Evolutionary conservation across 2,797 vertebrate genomes (phyloP).

Genomic region (Neosalanx taihuensis): DNA sequence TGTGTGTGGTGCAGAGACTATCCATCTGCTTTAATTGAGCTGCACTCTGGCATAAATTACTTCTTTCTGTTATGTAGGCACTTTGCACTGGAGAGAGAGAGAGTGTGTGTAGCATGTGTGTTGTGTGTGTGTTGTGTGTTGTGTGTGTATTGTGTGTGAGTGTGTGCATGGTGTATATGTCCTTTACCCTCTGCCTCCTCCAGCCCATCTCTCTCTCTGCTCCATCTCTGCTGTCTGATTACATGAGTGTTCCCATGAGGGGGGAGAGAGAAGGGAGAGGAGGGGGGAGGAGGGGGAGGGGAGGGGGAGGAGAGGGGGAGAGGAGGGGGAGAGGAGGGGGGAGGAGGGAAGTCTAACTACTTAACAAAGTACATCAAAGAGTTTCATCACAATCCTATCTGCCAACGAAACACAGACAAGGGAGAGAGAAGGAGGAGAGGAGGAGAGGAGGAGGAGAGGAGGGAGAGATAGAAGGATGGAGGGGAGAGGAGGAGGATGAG

Average conservation of each 20-base stretch:
- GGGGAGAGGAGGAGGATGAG: neutral
- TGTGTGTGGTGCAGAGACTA: neutral
- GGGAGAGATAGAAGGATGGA: neutral
- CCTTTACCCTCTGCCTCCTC: no score
- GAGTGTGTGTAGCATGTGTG: no score
- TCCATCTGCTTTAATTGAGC: conserved; percentile 8
- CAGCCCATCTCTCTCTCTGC: neutral
- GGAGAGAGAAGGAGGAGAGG: neutral
- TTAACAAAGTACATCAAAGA: no score
- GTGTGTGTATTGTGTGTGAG: neutral
- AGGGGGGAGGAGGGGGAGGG: neutral
- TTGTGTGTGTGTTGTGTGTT: neutral
- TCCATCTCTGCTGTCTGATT: neutral
- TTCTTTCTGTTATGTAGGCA: neutral
- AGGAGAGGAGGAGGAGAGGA: no score
- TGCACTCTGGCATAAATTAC: conserved; percentile 1
- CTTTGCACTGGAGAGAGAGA: neutral
- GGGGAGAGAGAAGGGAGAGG: neutral
- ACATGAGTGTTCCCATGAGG: neutral
- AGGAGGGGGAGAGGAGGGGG: neutral
- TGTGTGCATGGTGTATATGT: neutral
- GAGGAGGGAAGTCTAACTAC: neutral
- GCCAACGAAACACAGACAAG: neutral
- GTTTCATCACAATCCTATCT: no score
- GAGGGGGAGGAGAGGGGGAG: neutral